These are phyloP conservation scores for Steinernema carpocapsae DNA, from an alignment of 2,888 invertebrate genomes.

Conservation along the genomic window DNA sequence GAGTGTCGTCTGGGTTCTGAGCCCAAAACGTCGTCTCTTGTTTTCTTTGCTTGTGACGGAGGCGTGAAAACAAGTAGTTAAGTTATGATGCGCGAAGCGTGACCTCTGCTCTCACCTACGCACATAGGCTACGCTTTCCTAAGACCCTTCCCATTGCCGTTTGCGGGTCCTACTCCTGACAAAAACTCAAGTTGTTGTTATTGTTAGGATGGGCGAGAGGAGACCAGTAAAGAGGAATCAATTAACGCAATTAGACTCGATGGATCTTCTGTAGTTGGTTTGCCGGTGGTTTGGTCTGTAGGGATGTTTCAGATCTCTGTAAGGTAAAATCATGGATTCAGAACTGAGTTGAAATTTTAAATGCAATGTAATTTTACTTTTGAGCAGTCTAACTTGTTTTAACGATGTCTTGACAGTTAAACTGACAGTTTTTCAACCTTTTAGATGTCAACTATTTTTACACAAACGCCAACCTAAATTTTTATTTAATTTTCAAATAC, in stretches of 20 bases:
- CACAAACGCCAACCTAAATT: too few species aligned
- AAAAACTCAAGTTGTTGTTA: background rate
- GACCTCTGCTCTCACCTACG: constrained; percentile 8
- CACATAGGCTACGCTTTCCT: background rate
- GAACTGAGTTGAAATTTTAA: too few species aligned
- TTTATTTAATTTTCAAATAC: too few species aligned
- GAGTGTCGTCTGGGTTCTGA: too few species aligned
- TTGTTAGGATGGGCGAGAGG: too few species aligned
- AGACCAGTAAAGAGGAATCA: background rate
- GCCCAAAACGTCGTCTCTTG: constrained; percentile 27
- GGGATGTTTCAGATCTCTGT: too few species aligned
- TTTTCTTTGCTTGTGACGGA: constrained; percentile 1
- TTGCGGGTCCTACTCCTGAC: background rate
- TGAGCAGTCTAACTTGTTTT: too few species aligned
- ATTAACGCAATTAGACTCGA: constrained; percentile 3
- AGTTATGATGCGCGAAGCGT: constrained; percentile 19
- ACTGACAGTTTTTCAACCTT: too few species aligned
- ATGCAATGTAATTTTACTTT: too few species aligned
- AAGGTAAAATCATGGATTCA: too few species aligned
- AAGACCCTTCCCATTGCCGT: background rate
- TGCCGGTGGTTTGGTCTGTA: background rate
- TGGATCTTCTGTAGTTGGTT: background rate
- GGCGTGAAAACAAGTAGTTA: constrained; percentile 29
- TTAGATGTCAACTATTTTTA: too few species aligned
- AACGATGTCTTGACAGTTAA: too few species aligned